These are phyloP conservation scores for Plutomurus gul DNA, from an alignment of 1,140 invertebrate species.

Conservation along the genomic window DNA sequence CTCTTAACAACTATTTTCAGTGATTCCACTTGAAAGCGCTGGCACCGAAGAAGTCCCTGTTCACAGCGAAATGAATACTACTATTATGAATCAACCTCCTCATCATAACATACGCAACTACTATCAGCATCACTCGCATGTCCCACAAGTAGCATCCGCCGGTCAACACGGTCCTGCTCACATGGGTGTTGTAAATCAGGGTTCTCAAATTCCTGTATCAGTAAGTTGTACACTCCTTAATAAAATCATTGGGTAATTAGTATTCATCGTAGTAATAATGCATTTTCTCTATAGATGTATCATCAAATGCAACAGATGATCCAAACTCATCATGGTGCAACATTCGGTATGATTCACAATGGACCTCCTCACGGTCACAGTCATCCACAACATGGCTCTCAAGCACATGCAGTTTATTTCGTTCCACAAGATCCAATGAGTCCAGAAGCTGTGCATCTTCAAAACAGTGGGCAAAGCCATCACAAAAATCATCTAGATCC, in stretches of 20 bases:
- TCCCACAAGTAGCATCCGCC: slow-evolving; percentile 1
- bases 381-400: slow-evolving; percentile 30
- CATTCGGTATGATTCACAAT: slow-evolving; percentile 28
- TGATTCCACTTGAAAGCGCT: slow-evolving; percentile 5
- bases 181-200: slow-evolving; percentile 25
- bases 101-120: slow-evolving; percentile 17
- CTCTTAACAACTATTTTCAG: neutral
- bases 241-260: neutral
- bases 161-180: slow-evolving; percentile 14
- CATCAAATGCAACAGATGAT: slow-evolving; percentile 42
- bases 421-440: slow-evolving; percentile 33
- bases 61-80: neutral
- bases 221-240: neutral
- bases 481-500: slow-evolving; percentile 26
- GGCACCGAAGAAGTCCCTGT: neutral
- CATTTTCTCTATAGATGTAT: slow-evolving; percentile 4
- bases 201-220: slow-evolving; percentile 26
- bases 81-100: neutral
- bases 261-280: neutral
- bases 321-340: slow-evolving; percentile 4
- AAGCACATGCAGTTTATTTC: neutral
- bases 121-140: slow-evolving; percentile 15
- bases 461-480: neutral
- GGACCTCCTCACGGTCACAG: slow-evolving; percentile 25
- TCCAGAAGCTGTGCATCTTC: slow-evolving; percentile 33